A percentile compares a stretch with the other conserved stretches of the same genome.
These are phyloP conservation scores for Drosophila flavopinicola DNA, from an alignment of 2,888 invertebrate genomes.

Conservation along the genomic window DNA sequence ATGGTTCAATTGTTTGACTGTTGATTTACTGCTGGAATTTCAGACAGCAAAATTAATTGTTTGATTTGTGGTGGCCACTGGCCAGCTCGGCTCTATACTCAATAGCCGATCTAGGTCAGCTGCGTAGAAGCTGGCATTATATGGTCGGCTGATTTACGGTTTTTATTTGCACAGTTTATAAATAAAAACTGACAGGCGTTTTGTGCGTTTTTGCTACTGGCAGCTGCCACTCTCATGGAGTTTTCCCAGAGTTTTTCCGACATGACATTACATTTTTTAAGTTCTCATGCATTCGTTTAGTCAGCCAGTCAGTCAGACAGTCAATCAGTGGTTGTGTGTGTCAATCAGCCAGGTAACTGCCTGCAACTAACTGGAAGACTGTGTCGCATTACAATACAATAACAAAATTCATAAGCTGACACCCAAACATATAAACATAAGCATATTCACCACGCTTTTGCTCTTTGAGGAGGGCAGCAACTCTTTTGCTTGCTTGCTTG, in stretches of 20 bases:
- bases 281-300: slow-evolving; percentile 30
- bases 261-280: slow-evolving; percentile 18
- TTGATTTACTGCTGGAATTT: slow-evolving; percentile 78
- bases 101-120: slow-evolving; percentile 44
- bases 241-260: slow-evolving; percentile 39
- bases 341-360: slow-evolving; percentile 64
- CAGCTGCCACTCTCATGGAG: slow-evolving; percentile 51
- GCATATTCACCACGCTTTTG: slow-evolving; percentile 65
- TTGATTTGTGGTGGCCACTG: slow-evolving; percentile 78
- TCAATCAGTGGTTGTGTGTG: slow-evolving; percentile 55
- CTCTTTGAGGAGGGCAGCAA: slow-evolving; percentile 62
- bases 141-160: slow-evolving; percentile 62
- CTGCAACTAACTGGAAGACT: slow-evolving; percentile 35
- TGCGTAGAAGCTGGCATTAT: slow-evolving; percentile 6
- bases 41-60: slow-evolving; percentile 75
- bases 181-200: slow-evolving; percentile 67
- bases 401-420: too few species aligned
- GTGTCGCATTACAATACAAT: slow-evolving; percentile 34
- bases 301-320: slow-evolving; percentile 37
- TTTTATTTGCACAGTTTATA: slow-evolving; percentile 77
- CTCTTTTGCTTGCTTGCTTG: slow-evolving; percentile 56
- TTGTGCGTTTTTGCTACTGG: slow-evolving; percentile 46
- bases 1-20: slow-evolving; percentile 79
- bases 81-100: slow-evolving; percentile 17
- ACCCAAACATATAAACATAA: slow-evolving; percentile 8